Base-by-base conservation (phyloP, 2,888 invertebrate genomes). In the Apotomis capreana region DNA sequence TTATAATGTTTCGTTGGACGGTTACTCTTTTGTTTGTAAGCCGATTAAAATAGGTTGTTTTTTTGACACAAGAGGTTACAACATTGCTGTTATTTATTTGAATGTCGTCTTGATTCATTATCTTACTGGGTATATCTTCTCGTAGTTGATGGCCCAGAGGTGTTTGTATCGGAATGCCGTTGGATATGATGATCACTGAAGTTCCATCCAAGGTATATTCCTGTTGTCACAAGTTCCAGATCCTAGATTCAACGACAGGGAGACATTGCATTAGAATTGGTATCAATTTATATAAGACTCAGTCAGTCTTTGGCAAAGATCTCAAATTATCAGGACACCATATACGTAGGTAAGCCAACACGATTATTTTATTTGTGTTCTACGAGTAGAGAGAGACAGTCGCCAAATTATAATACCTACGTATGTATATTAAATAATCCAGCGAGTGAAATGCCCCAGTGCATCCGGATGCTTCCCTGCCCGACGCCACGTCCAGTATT, bases 401-500 rank as follows among this genome's bases (percentile, higher is more conserved):
- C 44, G 64, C 64, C 55, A 54, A 64, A 64, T 40, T 40, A 40
- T 37, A 15, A 40, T 15, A 44, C 54, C 12, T 49, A 61, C 49
- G 40, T 40, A n/a, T n/a, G n/a, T 40, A 40, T 55, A 64, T 54
- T 46, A 65, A 65, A 65, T 55, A 52, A 57, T 58, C 60, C 44
- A 63, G 63, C 46, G 62, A 63, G 59, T 68, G 69, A 54, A 73
- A 63, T 59, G 36, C 52, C 58, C 51, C 63, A n/a, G 37, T 49
- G 68, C 63, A 73, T 64, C 71, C 71, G 71, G 71, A 57, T 8
- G 36, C 64, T 44, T 62, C 37, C 58, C 52, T 46, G 74, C 75
- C 74, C 62, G 67, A 76, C 70, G 74, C 68, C 67, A 64, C 75
- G 70, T 71, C 61, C 58, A 59, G 57, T 62, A 60, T 59, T 68